Conservation (phyloP, 2,113 vertebrate genomes). For the Datnioides undecimradiatus region DNA sequence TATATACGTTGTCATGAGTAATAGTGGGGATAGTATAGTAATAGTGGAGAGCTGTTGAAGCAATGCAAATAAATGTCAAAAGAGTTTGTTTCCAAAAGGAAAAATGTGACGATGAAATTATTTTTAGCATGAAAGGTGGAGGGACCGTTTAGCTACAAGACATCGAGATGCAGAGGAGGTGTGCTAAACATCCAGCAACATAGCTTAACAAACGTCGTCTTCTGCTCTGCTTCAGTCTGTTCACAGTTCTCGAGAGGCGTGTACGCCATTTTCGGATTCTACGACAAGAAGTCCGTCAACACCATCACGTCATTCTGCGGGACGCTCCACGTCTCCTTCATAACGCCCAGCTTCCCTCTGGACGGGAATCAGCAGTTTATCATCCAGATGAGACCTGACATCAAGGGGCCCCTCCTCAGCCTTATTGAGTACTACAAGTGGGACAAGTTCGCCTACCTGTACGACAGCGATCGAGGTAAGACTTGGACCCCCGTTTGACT, state of each 20-base stretch:
- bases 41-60: neutral
- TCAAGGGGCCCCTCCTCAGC: conserved; percentile 97
- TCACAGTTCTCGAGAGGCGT: conserved; percentile 99
- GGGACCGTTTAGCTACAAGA: neutral
- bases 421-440: conserved; percentile 99
- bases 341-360: conserved; percentile 98
- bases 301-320: conserved; percentile 99
- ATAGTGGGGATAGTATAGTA: conserved; percentile 10
- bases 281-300: conserved; percentile 99
- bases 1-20: conserved; percentile 16
- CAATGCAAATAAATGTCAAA: neutral
- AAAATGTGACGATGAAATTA: neutral
- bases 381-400: conserved; percentile 99
- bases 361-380: conserved; percentile 97
- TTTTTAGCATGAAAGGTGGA: neutral
- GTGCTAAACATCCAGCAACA: neutral
- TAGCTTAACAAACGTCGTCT: neutral
- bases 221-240: conserved; percentile 87
- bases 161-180: conserved; percentile 8
- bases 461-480: conserved; percentile 98
- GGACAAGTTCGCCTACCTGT: conserved; percentile 99
- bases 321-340: conserved; percentile 98
- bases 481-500: neutral
- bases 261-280: conserved; percentile 99
- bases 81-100: neutral